These are phyloP conservation scores for Thelaira solivaga DNA, from an alignment of 2,888 invertebrate species.

Conservation along the genomic window DNA sequence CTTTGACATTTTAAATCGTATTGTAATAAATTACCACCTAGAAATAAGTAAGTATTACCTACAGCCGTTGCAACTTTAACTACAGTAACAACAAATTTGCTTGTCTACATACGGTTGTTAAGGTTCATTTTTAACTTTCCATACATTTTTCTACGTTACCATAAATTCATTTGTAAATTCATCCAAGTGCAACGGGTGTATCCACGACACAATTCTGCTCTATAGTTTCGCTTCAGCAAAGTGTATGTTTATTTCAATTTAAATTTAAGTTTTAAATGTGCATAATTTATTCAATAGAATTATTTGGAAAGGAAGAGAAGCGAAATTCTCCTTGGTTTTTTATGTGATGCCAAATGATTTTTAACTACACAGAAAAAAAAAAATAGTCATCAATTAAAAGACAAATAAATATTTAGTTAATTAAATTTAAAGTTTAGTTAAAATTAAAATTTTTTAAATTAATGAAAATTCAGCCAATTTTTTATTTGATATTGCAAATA, in stretches of 20 bases:
- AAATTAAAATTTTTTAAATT: too few species aligned
- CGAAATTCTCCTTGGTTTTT: too few species aligned
- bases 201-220: conserved; percentile 43
- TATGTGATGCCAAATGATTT: too few species aligned
- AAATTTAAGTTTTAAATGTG: conserved; percentile 66
- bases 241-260: conserved; percentile 69
- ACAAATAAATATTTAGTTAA: too few species aligned
- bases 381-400: too few species aligned
- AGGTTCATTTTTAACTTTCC: conserved; percentile 6
- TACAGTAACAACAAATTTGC: neutral
- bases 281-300: too few species aligned
- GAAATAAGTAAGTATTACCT: too few species aligned
- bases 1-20: conserved; percentile 24
- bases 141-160: neutral
- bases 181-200: conserved; percentile 24
- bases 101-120: neutral
- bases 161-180: conserved; percentile 3
- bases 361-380: too few species aligned
- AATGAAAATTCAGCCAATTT: too few species aligned
- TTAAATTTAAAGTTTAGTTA: too few species aligned
- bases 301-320: too few species aligned
- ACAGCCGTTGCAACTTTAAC: neutral
- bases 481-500: too few species aligned
- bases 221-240: conserved; percentile 61
- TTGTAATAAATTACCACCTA: conserved; percentile 15